Percentiles rank a stretch among this genome's conserved stretches.
These are phyloP conservation scores for Galerucella pusilla DNA, from an alignment of 2,888 invertebrate species.

Conservation along the genomic window DNA sequence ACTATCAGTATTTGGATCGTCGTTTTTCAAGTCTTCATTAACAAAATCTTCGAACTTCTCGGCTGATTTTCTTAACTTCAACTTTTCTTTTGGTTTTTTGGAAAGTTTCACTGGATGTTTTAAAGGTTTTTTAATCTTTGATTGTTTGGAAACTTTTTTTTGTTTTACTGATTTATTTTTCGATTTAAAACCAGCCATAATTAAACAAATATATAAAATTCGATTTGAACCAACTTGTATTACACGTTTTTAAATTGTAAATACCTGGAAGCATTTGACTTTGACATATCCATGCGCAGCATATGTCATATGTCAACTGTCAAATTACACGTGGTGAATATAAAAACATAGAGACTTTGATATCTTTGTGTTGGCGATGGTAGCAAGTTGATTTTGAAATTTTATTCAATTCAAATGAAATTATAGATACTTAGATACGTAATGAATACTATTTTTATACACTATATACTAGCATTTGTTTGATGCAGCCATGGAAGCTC, in stretches of 20 bases:
- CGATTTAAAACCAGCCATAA: conserved; percentile 24
- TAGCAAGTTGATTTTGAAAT: not conserved
- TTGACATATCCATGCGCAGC: not conserved
- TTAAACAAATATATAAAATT: conserved; percentile 3
- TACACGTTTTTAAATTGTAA: conserved; percentile 9
- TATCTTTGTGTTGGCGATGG: not conserved
- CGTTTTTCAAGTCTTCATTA: not conserved
- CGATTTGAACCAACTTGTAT: not conserved
- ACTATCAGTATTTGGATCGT: conserved; percentile 9
- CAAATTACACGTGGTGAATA: not conserved
- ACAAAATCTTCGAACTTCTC: not conserved
- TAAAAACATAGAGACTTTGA: not conserved
- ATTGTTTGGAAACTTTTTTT: conserved; percentile 13
- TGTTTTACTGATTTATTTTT: conserved; percentile 17
- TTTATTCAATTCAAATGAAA: too few species aligned
- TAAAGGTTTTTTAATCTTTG: conserved; percentile 2
- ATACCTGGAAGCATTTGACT: not conserved
- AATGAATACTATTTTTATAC: too few species aligned
- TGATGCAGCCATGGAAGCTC: too few species aligned
- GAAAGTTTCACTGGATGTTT: conserved; percentile 3
- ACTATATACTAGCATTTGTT: too few species aligned
- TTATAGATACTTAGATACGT: too few species aligned
- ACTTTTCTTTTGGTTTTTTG: conserved; percentile 19
- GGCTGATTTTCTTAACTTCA: not conserved
- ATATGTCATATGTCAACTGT: not conserved